Conservation (phyloP, 2,888 invertebrate species). For the Synanthedon andrenaeformis region DNA sequence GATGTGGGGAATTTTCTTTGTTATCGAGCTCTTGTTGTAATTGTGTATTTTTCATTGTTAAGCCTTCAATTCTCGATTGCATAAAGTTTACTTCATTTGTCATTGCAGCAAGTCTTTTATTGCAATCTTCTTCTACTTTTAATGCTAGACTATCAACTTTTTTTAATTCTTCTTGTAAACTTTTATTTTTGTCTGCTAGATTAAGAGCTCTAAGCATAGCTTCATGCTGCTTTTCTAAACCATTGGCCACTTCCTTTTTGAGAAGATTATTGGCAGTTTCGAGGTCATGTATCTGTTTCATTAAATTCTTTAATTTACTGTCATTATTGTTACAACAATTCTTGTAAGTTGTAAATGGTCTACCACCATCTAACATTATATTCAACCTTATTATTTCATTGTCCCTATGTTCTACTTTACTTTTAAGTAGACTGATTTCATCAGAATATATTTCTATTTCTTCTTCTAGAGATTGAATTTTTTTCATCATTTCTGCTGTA, state of each 20-base stretch:
- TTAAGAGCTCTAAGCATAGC: conserved; percentile 82
- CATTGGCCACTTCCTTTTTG: conserved; percentile 60
- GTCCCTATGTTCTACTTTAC: conserved; percentile 68
- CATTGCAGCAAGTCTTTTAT: conserved; percentile 74
- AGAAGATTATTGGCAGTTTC: conserved; percentile 70
- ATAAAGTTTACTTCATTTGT: conserved; percentile 71
- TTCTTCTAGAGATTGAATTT: conserved; percentile 50
- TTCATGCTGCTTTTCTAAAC: conserved; percentile 79
- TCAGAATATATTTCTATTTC: conserved; percentile 48
- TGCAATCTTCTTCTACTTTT: conserved; percentile 82
- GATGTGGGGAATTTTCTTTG: conserved; percentile 23
- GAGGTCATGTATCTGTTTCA: conserved; percentile 70
- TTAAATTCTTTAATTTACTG: conserved; percentile 66
- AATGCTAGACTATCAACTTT: conserved; percentile 81
- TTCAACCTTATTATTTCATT: conserved; percentile 78
- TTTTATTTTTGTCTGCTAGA: conserved; percentile 79
- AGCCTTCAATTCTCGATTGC: conserved; percentile 67
- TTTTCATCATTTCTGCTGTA: conserved; percentile 47
- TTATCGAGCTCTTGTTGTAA: conserved; percentile 68
- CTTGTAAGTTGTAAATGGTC: conserved; percentile 72
- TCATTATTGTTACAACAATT: conserved; percentile 76
- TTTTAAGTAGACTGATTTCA: conserved; percentile 46
- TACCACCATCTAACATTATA: conserved; percentile 77
- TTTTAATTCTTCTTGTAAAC: conserved; percentile 76
- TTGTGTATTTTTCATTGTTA: conserved; percentile 51